A percentile compares a stretch with the other conserved stretches of the same genome.
phyloP scores from a whole-genome alignment of 2,797 vertebrate genomes.

The Astyanax mexicanus region DNA sequence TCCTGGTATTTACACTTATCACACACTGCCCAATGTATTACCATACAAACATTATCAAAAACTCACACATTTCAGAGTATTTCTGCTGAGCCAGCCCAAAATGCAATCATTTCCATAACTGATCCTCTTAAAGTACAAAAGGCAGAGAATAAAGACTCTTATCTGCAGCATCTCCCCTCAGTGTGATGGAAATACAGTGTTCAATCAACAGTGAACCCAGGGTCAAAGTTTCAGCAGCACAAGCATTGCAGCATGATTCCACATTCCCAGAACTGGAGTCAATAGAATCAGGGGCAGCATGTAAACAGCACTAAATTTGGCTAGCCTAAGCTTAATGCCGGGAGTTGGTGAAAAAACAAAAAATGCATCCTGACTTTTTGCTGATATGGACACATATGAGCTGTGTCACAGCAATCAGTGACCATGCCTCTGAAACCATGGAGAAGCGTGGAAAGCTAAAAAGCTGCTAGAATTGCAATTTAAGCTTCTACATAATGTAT shows the following conservation, averaged over 20 bases:
- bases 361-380: neutral
- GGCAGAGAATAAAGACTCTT: neutral
- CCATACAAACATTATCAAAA: neutral
- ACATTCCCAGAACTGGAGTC: neutral
- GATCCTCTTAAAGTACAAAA: constrained; percentile 2
- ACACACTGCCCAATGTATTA: neutral
- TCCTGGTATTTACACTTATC: neutral
- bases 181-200: neutral
- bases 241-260: constrained; percentile 5
- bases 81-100: neutral
- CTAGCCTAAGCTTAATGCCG: neutral
- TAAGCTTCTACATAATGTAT: too few relatives aligned
- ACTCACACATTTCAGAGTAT: neutral
- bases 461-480: too few relatives aligned
- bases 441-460: too few relatives aligned
- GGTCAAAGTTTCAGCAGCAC: constrained; percentile 20
- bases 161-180: constrained; percentile 5
- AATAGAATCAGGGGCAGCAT: neutral
- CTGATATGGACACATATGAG: too few relatives aligned
- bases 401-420: too few relatives aligned
- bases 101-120: neutral
- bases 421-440: too few relatives aligned
- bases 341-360: neutral
- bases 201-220: constrained; percentile 22
- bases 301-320: neutral